Evolutionary conservation across 2,113 vertebrate species (phyloP), one percentile per base, ranked within the genome.

Genomic region (Motacilla alba): DNA sequence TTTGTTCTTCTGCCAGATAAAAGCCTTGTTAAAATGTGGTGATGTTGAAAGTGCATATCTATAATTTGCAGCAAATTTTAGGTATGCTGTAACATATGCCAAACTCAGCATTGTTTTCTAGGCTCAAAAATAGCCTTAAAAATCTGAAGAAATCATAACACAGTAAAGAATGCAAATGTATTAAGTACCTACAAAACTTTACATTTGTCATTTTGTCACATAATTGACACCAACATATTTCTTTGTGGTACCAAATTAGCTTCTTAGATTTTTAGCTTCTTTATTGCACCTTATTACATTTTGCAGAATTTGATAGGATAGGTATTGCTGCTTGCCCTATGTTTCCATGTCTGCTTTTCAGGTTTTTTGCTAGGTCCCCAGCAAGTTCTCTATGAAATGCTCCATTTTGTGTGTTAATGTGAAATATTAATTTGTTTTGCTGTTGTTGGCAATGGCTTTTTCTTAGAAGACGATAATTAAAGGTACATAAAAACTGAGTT

Each of bases 391-490:
- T 59, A 27, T 47, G 14, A 86, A 90, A 24, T 30, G 9, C 24
- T 69, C 28, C 11, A 59, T 93, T 92, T 89, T 78, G 15, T 82
- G 12, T 82, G 15, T 49, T 84, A 68, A 58, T 87, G 28, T 87
- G 37, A 64, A 75, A 73, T 88, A 82, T 12, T 60, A n/a, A 85
- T 87, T 88, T 84, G 56, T 81, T 81, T 94, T 96, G 23, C 73
- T 78, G 27, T 75, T 96, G 30, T 82, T 84, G 41, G 44, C 44
- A 89, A 84, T 82, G 31, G 13, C 69, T 82, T 91, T 91, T 94
- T 94, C 77, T 87, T 89, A 37, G 80, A 94, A 94, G 44, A 82
- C 2, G 6, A 41, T 90, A 84, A 93, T 86, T 93, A 90, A 93
- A 93, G 31, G 49, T 94, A 37, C 53, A 73, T 89, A 47, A 89